Conservation (phyloP, 2,113 vertebrate species). For the Aptenodytes forsteri region DNA sequence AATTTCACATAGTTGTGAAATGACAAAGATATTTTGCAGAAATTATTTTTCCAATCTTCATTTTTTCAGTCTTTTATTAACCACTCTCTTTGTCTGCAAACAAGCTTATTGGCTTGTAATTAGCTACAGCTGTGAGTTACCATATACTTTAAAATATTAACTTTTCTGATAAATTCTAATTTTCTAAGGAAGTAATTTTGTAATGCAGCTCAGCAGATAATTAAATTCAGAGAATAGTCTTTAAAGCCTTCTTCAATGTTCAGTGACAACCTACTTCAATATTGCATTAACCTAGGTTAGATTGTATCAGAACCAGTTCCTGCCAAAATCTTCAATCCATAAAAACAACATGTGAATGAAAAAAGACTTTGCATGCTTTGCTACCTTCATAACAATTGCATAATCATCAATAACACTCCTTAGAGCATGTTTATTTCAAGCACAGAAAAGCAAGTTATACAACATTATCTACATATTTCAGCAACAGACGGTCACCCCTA, state of each 20-base stretch:
- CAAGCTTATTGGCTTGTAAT: background rate
- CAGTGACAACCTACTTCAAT: background rate
- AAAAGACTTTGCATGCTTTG: background rate
- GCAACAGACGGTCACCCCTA: background rate
- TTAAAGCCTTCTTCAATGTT: background rate
- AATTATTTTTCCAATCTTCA: background rate
- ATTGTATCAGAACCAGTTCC: background rate
- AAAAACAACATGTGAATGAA: background rate
- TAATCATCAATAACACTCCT: background rate
- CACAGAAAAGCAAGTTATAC: background rate
- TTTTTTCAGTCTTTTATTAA: background rate
- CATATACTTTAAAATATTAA: background rate
- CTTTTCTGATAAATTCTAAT: background rate
- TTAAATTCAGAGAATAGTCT: background rate
- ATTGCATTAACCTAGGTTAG: background rate
- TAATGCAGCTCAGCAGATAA: background rate
- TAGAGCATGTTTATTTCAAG: background rate
- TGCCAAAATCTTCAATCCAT: background rate
- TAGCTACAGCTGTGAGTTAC: background rate
- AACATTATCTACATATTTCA: background rate
- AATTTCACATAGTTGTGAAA: background rate
- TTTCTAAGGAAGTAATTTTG: background rate
- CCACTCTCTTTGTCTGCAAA: background rate
- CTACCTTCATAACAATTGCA: background rate
- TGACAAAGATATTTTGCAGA: background rate